Evolutionary conservation across 2,888 invertebrate genomes (phyloP), one percentile per base, ranked within the genome.

Genomic region (Bellardia bayeri): DNA sequence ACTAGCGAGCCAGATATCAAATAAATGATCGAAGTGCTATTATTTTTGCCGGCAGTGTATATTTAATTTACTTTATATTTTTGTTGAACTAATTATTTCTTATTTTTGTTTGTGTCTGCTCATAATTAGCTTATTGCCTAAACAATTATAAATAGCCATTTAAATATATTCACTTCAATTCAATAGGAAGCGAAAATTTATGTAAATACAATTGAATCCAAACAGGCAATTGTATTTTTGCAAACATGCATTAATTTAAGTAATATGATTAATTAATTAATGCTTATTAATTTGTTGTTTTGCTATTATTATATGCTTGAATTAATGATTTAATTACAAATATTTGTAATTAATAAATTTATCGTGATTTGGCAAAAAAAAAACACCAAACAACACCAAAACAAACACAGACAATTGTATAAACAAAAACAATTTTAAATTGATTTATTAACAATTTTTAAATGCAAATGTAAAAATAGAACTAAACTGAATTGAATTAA

Each of bases 311-410:
- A 14, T 3, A 64, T 64, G 64, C 63, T 63, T 11, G 69, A 83
- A 54, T 72, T 64, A 72, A 78, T 71, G 23, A 72, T 37, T 83
- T 56, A 72, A 71, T 64, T 69, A 23, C n/a, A 71, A 54, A 23
- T 66, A 75, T 61, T 75, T 76, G 40, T 40, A 58, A 33, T 14
- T 64, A 9, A 37, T 11, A 14, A 45, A 66, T 14, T 56, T 45
- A 51, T 51, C 14, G 14, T 75, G 68, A 68, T 51, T 64, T 72
- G 14, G 54, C 63, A 58, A 76, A 40, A 61, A 33, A 61, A 33
- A 56, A 33, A 33, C 5, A 33, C 3, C 3, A 33, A 33, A 33
- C 3, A 33, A 33, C 33, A 33, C 33, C 3, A 3, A 33, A 3
- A 33, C 33, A 33, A 33, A 3, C 3, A 4, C 4, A 37, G 4